Percentiles rank a stretch among this genome's conserved stretches.
Conservation (phyloP, 2,888 invertebrate genomes). For the Drosophila fungiperda region DNA sequence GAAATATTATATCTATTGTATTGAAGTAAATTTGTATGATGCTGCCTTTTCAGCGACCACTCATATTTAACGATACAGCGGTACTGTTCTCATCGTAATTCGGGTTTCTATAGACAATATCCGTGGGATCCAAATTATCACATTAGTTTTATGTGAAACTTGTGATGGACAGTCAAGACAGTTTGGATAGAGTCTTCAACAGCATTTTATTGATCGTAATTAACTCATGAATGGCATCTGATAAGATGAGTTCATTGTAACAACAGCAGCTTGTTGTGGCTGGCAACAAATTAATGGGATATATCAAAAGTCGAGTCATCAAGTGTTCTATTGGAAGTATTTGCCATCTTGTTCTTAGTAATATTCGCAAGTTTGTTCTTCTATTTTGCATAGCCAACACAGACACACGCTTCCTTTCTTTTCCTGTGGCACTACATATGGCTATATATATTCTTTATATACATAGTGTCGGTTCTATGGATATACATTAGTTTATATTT, state of each 20-base stretch:
- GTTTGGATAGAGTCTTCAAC: slow-evolving; percentile 1
- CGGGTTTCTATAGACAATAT: slow-evolving; percentile 19
- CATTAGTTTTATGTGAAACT: slow-evolving; percentile 27
- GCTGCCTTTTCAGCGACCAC: slow-evolving; percentile 60
- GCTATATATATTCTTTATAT: not conserved
- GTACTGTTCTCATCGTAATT: slow-evolving; percentile 41
- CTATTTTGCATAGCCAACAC: slow-evolving; percentile 34
- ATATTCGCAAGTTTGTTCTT: slow-evolving; percentile 35
- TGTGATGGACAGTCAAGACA: slow-evolving; percentile 14
- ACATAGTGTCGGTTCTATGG: slow-evolving; percentile 21
- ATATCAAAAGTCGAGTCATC: slow-evolving; percentile 39
- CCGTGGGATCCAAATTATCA: slow-evolving; percentile 4
- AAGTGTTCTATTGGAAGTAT: slow-evolving; percentile 46
- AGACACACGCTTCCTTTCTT: slow-evolving; percentile 14
- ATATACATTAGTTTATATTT: slow-evolving; percentile 73
- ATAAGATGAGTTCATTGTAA: slow-evolving; percentile 13
- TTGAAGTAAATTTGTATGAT: slow-evolving; percentile 57
- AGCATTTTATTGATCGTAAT: slow-evolving; percentile 25
- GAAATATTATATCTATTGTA: slow-evolving; percentile 42
- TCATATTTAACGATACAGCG: slow-evolving; percentile 48
- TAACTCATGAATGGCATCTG: slow-evolving; percentile 31
- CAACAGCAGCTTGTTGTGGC: not conserved
- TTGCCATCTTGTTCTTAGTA: slow-evolving; percentile 50
- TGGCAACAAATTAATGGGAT: slow-evolving; percentile 14
- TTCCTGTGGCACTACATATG: not conserved